Evolutionary conservation across 2,113 vertebrate genomes (phyloP).

Genomic region (Ranitomeya imitator): DNA sequence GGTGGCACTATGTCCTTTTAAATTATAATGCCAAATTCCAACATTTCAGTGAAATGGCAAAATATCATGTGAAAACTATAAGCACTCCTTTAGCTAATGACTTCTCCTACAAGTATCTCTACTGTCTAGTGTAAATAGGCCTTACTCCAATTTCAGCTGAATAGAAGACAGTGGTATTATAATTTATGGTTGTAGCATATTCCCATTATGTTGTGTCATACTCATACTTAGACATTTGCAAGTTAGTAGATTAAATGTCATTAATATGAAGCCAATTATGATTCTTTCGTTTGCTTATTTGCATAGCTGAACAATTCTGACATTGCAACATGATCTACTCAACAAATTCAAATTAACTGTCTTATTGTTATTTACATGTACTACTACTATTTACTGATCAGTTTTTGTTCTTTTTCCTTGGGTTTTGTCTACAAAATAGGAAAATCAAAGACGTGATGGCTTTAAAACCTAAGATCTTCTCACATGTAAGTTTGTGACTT

Average conservation of each 20-base stretch:
- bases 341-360: not conserved
- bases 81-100: not conserved
- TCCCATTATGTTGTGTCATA: not conserved
- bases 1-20: not conserved
- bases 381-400: too few relatives aligned
- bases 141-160: not conserved
- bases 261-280: not conserved
- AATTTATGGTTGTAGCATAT: not conserved
- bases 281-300: not conserved
- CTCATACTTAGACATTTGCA: not conserved
- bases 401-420: too few relatives aligned
- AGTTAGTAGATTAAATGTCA: not conserved
- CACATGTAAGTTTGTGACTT: too few relatives aligned
- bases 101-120: not conserved
- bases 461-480: too few relatives aligned
- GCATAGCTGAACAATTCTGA: not conserved
- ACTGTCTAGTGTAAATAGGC: too few relatives aligned
- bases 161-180: not conserved
- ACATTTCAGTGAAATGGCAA: not conserved
- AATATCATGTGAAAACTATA: not conserved
- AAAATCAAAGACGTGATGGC: too few relatives aligned
- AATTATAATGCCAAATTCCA: not conserved
- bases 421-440: too few relatives aligned
- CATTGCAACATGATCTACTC: not conserved
- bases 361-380: not conserved